Base-by-base conservation (phyloP, 2,113 vertebrate species). In the Festucalex cinctus region DNA sequence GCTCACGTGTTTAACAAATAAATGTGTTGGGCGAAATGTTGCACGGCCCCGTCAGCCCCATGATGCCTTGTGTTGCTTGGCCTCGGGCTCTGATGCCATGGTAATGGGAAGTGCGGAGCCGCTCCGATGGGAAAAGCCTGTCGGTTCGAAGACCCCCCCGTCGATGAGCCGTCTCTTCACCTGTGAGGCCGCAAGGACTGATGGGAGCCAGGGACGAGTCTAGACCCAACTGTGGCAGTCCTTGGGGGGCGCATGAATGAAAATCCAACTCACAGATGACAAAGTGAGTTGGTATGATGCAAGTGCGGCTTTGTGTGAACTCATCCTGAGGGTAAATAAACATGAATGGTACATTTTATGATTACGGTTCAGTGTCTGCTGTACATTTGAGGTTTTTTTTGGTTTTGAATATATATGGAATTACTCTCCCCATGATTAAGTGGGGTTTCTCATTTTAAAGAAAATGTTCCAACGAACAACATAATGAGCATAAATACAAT, bases 131-230 rank as follows among this genome's bases (percentile, higher is more conserved):
- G 87, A 77, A 37, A 63, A 14, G 58, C 43, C 80, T 48, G 63
- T 35, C 74, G 71, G 28, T 51, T 76, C 75, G 75, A 64, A 73
- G 10, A 22, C 3, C 37, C 58, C 9, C 1, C 22, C 24, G 12
- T 7, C 53, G 69, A 72, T 10, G 53, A 61, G 57, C 43, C n/a
- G 35, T 64, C 76, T 69, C 65, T 71, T 70, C 74, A 74, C 66
- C 78, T 70, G 66, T 7, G 60, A 65, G 44, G 58, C 79, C 81
- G 44, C 63, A 54, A 70, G 74, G 81, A 80, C 73, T 73, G 65
- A 65, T 58, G 61, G 75, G 87, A 81, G 77, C 74, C 75, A 87
- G 71, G 71, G 68, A 80, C 86, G 85, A 86, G 89, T 91, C 89
- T 86, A 88, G 89, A 89, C 88, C 66, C 69, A 79, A 80, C 66